Percentiles rank a stretch among this genome's conserved stretches.
Evolutionary conservation across 2,888 invertebrate genomes (phyloP).

Genomic region (Pristionchus exspectatus): DNA sequence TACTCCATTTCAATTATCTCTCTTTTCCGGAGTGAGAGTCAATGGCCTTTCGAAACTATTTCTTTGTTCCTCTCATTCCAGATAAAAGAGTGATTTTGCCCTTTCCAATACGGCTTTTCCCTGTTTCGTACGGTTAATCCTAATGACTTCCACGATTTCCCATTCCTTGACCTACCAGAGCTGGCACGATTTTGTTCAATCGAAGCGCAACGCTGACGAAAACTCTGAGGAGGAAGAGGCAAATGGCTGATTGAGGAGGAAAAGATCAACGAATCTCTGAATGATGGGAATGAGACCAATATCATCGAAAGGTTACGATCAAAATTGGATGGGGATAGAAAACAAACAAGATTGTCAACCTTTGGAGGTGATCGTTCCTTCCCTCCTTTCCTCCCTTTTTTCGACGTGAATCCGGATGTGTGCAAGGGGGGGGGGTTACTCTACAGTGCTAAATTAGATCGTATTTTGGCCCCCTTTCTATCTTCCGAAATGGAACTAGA

Average conservation of each 20-base stretch:
- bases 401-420: not conserved
- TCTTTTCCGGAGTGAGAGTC: too few relatives aligned
- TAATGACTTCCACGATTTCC: too few relatives aligned
- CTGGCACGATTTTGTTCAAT: not conserved
- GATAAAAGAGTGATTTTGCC: too few relatives aligned
- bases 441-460: not conserved
- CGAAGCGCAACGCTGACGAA: not conserved
- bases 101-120: too few relatives aligned
- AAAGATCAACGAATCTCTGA: not conserved
- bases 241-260: not conserved
- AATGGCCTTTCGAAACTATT: too few relatives aligned
- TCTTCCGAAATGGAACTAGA: not conserved
- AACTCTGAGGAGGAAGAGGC: not conserved
- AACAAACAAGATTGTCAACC: not conserved
- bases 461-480: constrained; percentile 1
- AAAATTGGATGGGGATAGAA: not conserved
- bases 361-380: not conserved
- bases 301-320: constrained; percentile 34
- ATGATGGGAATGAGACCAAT: constrained; percentile 1
- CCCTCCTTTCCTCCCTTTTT: not conserved
- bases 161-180: not conserved
- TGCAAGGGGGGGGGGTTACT: not conserved
- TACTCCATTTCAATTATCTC: too few relatives aligned
- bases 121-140: too few relatives aligned
- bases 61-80: too few relatives aligned